Conservation (phyloP, 1,140 invertebrate species). For the Diorhabda elongata region DNA sequence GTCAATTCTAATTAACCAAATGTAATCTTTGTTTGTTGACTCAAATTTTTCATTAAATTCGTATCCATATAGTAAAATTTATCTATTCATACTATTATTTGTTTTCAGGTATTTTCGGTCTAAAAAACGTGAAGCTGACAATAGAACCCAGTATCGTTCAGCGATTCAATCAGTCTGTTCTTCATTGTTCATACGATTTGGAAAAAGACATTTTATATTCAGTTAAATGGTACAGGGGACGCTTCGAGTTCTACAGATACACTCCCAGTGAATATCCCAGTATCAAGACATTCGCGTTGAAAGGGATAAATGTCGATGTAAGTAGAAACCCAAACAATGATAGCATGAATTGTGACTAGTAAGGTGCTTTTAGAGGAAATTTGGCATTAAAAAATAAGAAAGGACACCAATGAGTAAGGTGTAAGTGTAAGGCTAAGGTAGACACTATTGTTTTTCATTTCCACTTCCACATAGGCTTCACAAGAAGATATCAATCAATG, state of each 20-base stretch:
- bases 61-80: not conserved
- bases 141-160: constrained; percentile 58
- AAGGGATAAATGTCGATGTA: constrained; percentile 69
- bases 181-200: constrained; percentile 66
- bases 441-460: too few species aligned
- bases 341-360: too few species aligned
- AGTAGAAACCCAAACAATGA: constrained; percentile 47
- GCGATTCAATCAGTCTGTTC: constrained; percentile 51
- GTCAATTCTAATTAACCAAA: too few species aligned
- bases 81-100: not conserved
- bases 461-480: too few species aligned
- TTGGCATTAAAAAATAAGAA: too few species aligned
- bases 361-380: too few species aligned
- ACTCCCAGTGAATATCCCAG: constrained; percentile 60
- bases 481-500: too few species aligned
- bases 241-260: constrained; percentile 67
- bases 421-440: too few species aligned
- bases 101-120: constrained; percentile 42
- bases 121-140: constrained; percentile 51
- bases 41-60: too few species aligned
- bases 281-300: constrained; percentile 64
- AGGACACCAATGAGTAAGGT: too few species aligned
- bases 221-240: constrained; percentile 75
- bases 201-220: constrained; percentile 67
- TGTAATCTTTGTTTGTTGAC: too few species aligned